phyloP scores from a whole-genome alignment of 2,113 vertebrate species.

The Crypturellus undulatus region DNA sequence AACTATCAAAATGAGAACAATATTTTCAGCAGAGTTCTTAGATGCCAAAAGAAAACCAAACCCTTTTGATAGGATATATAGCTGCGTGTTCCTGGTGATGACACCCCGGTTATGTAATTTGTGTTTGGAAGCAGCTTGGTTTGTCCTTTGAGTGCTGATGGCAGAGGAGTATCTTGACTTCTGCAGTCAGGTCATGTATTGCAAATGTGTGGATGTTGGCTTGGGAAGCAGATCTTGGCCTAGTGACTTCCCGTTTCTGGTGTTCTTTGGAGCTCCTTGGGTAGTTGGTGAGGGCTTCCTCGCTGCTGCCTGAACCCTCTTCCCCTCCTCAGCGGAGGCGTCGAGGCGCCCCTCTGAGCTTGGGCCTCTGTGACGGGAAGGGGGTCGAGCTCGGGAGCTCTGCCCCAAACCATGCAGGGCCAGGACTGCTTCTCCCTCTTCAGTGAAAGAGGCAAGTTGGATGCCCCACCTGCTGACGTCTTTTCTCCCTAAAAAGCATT shows the following conservation, averaged over 20 bases:
- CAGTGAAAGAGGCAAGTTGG: background rate
- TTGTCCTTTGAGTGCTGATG: background rate
- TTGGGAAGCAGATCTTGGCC: rapidly evolving
- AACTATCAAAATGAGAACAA: background rate
- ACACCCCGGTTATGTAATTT: background rate
- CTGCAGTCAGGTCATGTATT: background rate
- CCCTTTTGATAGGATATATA: background rate
- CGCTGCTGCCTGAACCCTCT: background rate
- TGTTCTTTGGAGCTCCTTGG: background rate
- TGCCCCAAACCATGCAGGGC: background rate
- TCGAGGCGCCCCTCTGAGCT: background rate
- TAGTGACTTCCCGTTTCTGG: background rate
- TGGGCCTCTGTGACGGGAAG: background rate
- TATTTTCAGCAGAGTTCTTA: background rate
- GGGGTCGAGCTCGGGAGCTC: background rate
- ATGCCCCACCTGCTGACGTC: background rate
- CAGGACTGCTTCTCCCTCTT: background rate
- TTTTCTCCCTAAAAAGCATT: background rate
- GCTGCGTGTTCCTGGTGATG: background rate
- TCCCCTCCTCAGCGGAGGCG: too few species aligned
- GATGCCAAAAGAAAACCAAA: background rate
- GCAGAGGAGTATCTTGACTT: background rate
- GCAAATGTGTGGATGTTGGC: background rate
- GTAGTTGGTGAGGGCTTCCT: background rate
- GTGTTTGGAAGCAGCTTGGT: background rate